Conservation (phyloP, 2,888 invertebrate species). For the Baronia brevicornis region DNA sequence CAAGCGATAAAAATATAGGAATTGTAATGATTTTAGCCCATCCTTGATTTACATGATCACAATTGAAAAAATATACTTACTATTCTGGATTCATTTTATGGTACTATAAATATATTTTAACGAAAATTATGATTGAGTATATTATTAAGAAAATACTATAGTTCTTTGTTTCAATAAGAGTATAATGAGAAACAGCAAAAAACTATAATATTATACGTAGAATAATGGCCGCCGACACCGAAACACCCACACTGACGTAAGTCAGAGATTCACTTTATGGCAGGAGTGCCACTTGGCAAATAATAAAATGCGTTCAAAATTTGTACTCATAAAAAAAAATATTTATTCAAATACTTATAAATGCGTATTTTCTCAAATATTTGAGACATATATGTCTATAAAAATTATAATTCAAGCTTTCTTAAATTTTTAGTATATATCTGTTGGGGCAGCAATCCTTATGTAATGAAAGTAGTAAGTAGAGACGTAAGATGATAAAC, state of each 20-base stretch:
- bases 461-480: too few relatives aligned
- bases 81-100: constrained; percentile 87
- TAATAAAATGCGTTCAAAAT: constrained; percentile 52
- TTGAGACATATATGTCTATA: too few relatives aligned
- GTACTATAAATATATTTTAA: constrained; percentile 57
- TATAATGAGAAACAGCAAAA: constrained; percentile 58
- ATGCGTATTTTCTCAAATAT: too few relatives aligned
- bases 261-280: constrained; percentile 47
- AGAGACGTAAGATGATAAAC: too few relatives aligned
- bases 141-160: constrained; percentile 45
- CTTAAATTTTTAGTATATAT: too few relatives aligned
- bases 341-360: constrained; percentile 4
- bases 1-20: constrained; percentile 48
- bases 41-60: constrained; percentile 50
- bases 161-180: constrained; percentile 55
- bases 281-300: constrained; percentile 74
- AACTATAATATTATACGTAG: constrained; percentile 65
- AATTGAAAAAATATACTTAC: constrained; percentile 77
- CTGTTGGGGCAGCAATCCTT: too few relatives aligned
- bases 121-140: constrained; percentile 44
- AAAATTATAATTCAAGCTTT: too few relatives aligned
- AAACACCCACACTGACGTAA: constrained; percentile 74
- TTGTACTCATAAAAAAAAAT: constrained; percentile 6
- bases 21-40: constrained; percentile 57
- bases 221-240: constrained; percentile 70